Percentiles rank a stretch among this genome's conserved stretches.
These are phyloP conservation scores for Cephalotes varians DNA, from an alignment of 2,888 invertebrate genomes.

Conservation along the genomic window DNA sequence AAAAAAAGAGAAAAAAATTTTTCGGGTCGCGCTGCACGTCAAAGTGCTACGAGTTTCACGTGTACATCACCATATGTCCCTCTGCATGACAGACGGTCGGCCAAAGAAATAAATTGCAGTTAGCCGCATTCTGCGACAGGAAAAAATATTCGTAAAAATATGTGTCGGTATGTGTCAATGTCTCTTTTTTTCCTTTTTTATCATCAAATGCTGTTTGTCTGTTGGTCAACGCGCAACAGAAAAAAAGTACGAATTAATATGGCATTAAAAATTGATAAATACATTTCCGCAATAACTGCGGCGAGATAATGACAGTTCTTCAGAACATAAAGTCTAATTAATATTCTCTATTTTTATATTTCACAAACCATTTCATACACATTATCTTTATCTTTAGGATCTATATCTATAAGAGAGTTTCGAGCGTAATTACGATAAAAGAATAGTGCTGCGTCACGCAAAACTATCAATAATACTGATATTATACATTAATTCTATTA, in stretches of 20 bases:
- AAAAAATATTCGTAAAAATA: conserved; percentile 35
- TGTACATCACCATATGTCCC: background rate
- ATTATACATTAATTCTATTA: background rate
- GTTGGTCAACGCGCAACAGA: background rate
- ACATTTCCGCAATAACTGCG: background rate
- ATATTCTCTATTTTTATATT: background rate
- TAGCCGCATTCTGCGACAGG: background rate
- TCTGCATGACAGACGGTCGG: conserved; percentile 4
- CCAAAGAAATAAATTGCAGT: conserved; percentile 39
- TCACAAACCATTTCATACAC: background rate
- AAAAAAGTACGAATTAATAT: background rate
- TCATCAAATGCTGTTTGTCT: background rate
- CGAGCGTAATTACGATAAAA: background rate
- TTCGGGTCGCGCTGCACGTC: conserved; percentile 3
- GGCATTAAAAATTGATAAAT: background rate
- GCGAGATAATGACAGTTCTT: background rate
- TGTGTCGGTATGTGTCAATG: background rate
- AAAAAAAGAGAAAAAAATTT: background rate
- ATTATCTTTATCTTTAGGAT: no score
- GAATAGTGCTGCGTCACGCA: background rate
- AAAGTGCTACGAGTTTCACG: background rate
- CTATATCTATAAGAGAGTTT: background rate
- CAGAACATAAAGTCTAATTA: background rate
- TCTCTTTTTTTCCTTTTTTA: conserved; percentile 1
- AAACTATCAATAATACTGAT: background rate